These are phyloP conservation scores for Propsilocerus akamusi DNA, from an alignment of 1,140 invertebrate genomes.

Conservation along the genomic window DNA sequence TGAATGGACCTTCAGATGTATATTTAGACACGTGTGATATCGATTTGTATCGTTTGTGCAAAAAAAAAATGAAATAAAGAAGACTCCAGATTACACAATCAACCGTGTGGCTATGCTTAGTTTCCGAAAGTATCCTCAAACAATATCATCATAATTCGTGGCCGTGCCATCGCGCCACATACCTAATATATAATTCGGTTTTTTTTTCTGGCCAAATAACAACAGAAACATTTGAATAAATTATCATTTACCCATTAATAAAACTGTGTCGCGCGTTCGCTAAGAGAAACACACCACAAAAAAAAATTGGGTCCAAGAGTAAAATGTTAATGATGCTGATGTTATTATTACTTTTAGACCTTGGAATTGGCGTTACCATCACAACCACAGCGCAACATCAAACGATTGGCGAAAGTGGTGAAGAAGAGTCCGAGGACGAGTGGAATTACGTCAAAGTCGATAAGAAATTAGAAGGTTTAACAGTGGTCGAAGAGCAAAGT, in stretches of 20 bases:
- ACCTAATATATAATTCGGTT: not conserved
- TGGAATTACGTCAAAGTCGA: not conserved
- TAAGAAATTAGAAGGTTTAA: not conserved
- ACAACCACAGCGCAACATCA: not conserved
- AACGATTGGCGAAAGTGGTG: not conserved
- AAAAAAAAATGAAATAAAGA: not conserved
- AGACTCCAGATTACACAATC: no score
- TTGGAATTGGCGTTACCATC: not conserved
- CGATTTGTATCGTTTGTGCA: no score
- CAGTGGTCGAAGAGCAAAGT: not conserved
- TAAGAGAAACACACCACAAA: not conserved
- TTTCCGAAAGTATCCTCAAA: no score
- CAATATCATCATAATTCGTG: no score
- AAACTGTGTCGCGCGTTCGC: not conserved
- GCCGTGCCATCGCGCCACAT: no score
- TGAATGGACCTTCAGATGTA: no score
- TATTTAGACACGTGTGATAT: no score
- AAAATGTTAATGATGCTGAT: constrained; percentile 1
- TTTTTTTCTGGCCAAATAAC: not conserved
- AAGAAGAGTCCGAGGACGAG: not conserved
- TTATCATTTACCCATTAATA: constrained; percentile 1
- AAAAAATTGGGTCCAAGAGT: not conserved
- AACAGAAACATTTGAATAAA: not conserved
- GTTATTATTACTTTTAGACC: constrained; percentile 1
- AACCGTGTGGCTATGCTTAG: no score